Evolutionary conservation across 2,888 invertebrate genomes (phyloP), one percentile per base, ranked within the genome.

Genomic region (Allolobophora icterica): DNA sequence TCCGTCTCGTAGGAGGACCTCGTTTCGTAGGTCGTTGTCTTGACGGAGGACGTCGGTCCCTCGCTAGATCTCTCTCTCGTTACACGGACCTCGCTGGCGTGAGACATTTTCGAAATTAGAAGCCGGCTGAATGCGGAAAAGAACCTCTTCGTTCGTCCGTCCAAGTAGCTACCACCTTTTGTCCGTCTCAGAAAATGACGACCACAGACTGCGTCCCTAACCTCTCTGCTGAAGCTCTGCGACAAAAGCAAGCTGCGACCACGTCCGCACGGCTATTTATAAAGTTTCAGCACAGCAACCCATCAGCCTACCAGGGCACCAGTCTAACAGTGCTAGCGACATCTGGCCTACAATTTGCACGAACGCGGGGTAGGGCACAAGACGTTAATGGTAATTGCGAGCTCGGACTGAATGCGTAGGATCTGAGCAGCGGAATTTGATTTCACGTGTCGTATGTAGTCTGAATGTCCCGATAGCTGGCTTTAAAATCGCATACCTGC

Each of bases 11-110:
- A 91, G 84, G 84, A 34, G 1, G 89, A 52, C 21, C 52, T 13
- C 34, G 89, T 91, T 35, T 89, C 89, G 35, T 91, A 90, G 52
- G 91, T 91, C 33, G 89, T 58, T 19, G 91, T 58, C 30, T 52
- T 84, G 30, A 58, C 84, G 21, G 35, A n/a, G 15, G 71, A 34
- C 17, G 38, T n/a, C 38, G 90, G 91, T 33, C 91, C 91, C 40
- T 91, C 91, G 42, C 58, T 33, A 3, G 91, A 89, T 42, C 91
- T 89, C 87, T 90, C 90, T 40, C 90, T 45, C 30, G 84, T 90
- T 38, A 95, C 94, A 90, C 95, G 92, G 92, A 95, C 95, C 17
- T 93, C 93, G 40, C 84, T 84, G 87, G 87, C 17, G 87, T 87
- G 87, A 38, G 90, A 90, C 87, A 90, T 84, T 11, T 13, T 34